Percentiles rank a stretch among this genome's conserved stretches.
Evolutionary conservation across 2,113 vertebrate species (phyloP).

Genomic region (Nycticebus coucang): DNA sequence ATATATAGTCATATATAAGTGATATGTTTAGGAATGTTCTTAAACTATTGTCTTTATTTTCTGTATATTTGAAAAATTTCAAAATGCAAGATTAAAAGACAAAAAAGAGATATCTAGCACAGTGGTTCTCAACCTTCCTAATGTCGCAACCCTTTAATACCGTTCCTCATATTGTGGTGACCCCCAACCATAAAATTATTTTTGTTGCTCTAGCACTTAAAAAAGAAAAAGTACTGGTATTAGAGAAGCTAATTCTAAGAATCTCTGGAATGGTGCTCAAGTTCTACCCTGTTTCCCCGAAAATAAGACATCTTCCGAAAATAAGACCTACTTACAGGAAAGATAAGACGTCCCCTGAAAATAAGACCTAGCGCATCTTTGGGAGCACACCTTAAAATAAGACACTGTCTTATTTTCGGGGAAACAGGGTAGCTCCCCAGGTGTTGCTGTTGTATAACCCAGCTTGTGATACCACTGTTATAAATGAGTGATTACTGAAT

Average conservation of each 20-base stretch:
- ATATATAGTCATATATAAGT: not conserved
- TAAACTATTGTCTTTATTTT: constrained; percentile 28
- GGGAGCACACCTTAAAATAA: too few relatives aligned
- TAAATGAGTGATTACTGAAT: not conserved
- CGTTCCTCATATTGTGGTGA: too few relatives aligned
- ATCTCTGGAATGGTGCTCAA: not conserved
- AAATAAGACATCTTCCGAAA: too few relatives aligned
- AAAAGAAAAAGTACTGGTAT: not conserved
- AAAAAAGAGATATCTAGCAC: not conserved
- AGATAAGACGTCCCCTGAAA: too few relatives aligned
- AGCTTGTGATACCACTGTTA: not conserved
- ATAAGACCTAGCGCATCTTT: too few relatives aligned
- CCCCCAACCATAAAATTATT: too few relatives aligned
- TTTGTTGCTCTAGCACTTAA: not conserved
- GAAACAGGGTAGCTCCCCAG: too few relatives aligned
- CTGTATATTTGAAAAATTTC: constrained; percentile 28
- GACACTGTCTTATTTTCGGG: too few relatives aligned
- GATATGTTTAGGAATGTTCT: not conserved
- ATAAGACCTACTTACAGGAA: too few relatives aligned
- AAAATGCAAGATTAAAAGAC: not conserved
- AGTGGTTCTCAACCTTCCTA: too few relatives aligned
- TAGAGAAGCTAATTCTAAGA: not conserved
- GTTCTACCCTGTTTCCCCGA: too few relatives aligned
- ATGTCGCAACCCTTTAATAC: too few relatives aligned
- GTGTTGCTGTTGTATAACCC: not conserved